These are phyloP conservation scores for Chaetura pelagica DNA, from an alignment of 2,113 vertebrate species.

Conservation along the genomic window DNA sequence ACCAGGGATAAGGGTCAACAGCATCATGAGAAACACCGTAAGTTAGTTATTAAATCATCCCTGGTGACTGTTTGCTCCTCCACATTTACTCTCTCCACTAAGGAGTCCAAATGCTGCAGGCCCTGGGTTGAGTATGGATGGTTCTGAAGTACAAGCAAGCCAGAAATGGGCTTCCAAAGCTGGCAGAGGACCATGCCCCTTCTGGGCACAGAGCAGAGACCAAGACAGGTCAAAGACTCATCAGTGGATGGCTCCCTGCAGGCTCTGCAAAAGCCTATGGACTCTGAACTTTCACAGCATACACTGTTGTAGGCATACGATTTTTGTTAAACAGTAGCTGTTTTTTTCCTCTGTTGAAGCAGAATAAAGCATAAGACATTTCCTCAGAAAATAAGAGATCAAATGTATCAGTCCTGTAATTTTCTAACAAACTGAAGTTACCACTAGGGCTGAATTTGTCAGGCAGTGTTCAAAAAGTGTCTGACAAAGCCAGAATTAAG, in stretches of 20 bases:
- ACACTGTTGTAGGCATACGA: not conserved
- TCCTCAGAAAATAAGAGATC: not conserved
- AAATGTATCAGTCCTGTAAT: not conserved
- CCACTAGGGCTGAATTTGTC: not conserved
- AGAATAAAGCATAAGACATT: not conserved
- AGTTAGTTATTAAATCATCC: not conserved
- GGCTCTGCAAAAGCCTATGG: not conserved
- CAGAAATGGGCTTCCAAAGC: not conserved
- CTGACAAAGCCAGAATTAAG: not conserved
- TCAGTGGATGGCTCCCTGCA: not conserved
- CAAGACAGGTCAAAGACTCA: not conserved
- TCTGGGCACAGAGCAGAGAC: not conserved
- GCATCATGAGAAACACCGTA: not conserved
- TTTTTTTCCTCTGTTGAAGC: not conserved
- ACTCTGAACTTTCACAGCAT: not conserved
- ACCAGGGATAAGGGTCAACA: not conserved
- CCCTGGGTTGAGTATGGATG: accelerated
- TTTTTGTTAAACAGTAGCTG: not conserved
- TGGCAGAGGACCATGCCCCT: not conserved
- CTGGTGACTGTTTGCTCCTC: not conserved
- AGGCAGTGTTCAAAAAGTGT: not conserved
- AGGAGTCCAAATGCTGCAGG: not conserved
- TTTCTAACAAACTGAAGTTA: not conserved
- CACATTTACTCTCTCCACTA: not conserved
- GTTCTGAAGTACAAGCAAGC: not conserved